Conservation (phyloP, 2,113 vertebrate genomes). For the Phylloscopus whistleri region DNA sequence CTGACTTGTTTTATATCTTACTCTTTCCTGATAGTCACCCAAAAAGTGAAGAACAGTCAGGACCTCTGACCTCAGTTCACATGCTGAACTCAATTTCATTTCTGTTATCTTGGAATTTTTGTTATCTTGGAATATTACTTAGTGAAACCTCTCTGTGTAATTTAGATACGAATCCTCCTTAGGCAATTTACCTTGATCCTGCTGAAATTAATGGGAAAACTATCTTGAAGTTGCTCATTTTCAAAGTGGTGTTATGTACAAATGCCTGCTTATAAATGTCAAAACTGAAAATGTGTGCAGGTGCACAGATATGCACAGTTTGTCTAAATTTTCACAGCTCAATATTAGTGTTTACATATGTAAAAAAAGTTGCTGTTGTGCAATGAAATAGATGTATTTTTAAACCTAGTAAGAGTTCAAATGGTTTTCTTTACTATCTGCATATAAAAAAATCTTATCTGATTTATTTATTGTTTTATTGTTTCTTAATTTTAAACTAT, state of each 20-base stretch:
- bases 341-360: background rate
- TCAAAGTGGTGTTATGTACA: background rate
- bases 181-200: background rate
- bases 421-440: background rate
- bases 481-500: background rate
- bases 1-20: background rate
- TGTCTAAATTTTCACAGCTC: background rate
- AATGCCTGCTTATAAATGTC: background rate
- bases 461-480: fast-evolving
- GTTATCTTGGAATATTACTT: background rate
- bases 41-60: background rate
- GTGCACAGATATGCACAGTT: background rate
- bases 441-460: background rate
- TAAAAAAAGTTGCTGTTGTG: background rate
- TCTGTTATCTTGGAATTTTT: background rate
- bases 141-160: background rate
- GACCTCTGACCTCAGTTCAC: background rate
- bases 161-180: background rate
- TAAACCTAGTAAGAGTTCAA: background rate
- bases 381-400: background rate
- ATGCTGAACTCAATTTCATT: background rate
- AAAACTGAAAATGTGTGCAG: background rate
- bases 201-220: background rate
- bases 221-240: background rate
- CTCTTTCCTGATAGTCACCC: background rate